Base-by-base conservation (phyloP, 2,888 invertebrate genomes). In the Periphyllus acericola region DNA sequence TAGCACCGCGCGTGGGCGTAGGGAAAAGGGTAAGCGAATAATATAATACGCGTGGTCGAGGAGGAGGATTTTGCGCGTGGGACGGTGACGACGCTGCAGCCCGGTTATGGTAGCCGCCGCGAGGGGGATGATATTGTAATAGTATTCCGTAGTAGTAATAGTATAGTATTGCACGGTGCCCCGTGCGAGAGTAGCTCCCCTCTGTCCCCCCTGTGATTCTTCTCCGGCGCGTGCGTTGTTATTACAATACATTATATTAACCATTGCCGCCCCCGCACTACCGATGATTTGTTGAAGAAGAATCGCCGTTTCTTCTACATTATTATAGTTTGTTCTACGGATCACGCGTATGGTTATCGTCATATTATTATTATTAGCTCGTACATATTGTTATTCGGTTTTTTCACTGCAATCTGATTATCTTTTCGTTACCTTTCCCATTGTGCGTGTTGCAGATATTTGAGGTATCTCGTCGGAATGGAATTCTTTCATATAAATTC, bases 1-100 rank as follows among this genome's bases (percentile, higher is more conserved):
- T 71, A n/a, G 46, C 25, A 19, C 29, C 36, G 0, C 36, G 40
- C 40, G 66, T 17, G 19, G 66, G 66, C 68, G 66, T 34, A 60
- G 25, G 55, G 79, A 55, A 55, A 79, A 34, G 68, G 80, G 66
- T 68, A 21, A 81, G 80, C 80, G 68, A 81, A 81, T 81, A 68
- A 81, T 81, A 68, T 79, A 34, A 52, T 74, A 25, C 36, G 60
- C 60, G 34, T 29, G 29, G 34, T 34, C n/a, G 84, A 40, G n/a
- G 71, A 32, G 72, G 52, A 25, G n/a, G 19, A 32, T 75, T 76
- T 76, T 76, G 84, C 84, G 74, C 83, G 83, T 76, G 84, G 84
- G 84, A 84, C 84, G 75, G 2, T n/a, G 32, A 36, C n/a, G 55
- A 55, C 32, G 34, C 60, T 29, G 36, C 32, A 17, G 11, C 55